These are phyloP conservation scores for Linurgus olivaceus DNA, from an alignment of 2,797 vertebrate genomes.

Conservation along the genomic window DNA sequence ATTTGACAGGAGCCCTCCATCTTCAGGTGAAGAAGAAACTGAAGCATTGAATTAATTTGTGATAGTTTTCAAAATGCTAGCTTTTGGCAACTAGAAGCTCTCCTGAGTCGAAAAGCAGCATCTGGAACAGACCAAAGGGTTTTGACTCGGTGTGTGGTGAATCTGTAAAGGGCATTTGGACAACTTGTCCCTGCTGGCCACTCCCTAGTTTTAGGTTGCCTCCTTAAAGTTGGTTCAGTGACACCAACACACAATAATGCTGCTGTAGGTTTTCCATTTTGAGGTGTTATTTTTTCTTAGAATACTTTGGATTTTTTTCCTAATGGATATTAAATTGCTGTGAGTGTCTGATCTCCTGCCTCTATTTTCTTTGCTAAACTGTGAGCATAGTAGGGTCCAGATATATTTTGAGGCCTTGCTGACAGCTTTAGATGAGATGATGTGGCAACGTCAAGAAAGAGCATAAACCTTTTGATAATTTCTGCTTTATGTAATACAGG, in stretches of 20 bases:
- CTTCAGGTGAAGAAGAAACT: slow-evolving; percentile 14
- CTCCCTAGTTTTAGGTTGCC: neutral
- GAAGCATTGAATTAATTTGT: neutral
- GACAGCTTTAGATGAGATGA: neutral
- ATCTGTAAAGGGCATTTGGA: neutral
- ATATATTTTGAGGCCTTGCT: neutral
- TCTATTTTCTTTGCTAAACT: neutral
- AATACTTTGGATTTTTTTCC: neutral
- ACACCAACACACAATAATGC: neutral
- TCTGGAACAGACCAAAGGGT: neutral
- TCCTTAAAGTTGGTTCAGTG: neutral
- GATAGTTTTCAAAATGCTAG: neutral
- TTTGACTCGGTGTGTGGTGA: fast-evolving
- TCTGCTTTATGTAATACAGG: neutral
- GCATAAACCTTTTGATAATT: neutral
- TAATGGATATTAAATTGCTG: neutral
- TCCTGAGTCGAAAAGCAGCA: neutral
- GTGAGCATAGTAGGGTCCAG: neutral
- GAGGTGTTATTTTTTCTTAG: neutral
- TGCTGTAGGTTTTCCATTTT: neutral
- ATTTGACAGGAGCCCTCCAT: slow-evolving; percentile 4
- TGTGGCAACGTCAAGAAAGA: neutral
- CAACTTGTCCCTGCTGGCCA: neutral
- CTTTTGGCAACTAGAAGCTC: neutral
- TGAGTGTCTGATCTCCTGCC: neutral